Base-by-base conservation (phyloP, 2,888 invertebrate genomes). In the Drosophila subquinaria region DNA sequence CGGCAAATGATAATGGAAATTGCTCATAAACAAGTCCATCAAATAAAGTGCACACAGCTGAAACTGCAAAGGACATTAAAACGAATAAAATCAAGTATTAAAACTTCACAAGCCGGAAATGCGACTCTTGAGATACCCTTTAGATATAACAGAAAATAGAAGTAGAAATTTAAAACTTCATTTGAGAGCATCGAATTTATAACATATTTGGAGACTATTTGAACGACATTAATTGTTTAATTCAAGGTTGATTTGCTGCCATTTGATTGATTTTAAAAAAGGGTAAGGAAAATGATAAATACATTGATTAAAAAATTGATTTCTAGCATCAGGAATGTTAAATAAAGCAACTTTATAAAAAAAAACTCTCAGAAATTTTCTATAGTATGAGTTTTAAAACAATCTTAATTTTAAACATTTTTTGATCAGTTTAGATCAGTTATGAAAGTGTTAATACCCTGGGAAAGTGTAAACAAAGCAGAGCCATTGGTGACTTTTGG, bases 1-100 rank as follows among this genome's bases (percentile, higher is more conserved):
- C 45, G 52, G 57, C 60, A 70, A 70, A 72, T 61, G 81, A 67
- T 62, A 75, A 78, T 73, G 76, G 69, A 53, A 73, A 85, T 88
- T 86, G 79, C 84, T 86, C 84, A 85, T 85, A 85, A 85, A 85
- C 84, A 85, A 85, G 87, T 88, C 84, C 84, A 85, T 85, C 84
- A 88, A 88, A 83, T 86, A 88, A 88, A 85, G 88, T 88, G 87
- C 84, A 79, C 80, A 75, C 81, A 85, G 72, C 77, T 80, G 83
- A 74, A 77, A 68, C 68, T 70, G 72, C 65, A 68, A 48, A 72
- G 62, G 64, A 72, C 67, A 81, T 61, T 59, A 72, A 78, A 79
- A 78, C 23, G 64, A 17, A 66, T 48, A 52, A 56, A 55, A 35
- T 17, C 48, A 59, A 66, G 13, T 11, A 59, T n/a, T 47, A 55